phyloP scores from a whole-genome alignment of 2,888 invertebrate genomes.

The Drosophila robusta region DNA sequence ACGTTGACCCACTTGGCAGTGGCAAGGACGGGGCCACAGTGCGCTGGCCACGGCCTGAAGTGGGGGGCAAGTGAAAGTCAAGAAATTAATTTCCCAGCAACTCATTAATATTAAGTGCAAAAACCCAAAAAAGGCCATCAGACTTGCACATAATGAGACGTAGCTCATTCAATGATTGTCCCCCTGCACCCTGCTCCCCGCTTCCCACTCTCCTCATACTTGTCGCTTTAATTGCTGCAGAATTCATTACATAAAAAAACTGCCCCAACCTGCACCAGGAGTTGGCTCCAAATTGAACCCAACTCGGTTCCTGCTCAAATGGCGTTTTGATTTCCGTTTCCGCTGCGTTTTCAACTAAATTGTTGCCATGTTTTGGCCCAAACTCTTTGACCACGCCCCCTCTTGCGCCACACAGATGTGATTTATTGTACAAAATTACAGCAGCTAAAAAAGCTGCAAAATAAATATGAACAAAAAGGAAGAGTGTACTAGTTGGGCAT shows the following conservation, averaged over 20 bases:
- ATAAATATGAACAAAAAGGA: not conserved
- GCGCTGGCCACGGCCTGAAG: not conserved
- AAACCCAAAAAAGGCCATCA: slow-evolving; percentile 69
- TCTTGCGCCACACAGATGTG: slow-evolving; percentile 47
- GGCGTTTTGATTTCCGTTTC: slow-evolving; percentile 70
- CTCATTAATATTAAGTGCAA: slow-evolving; percentile 77
- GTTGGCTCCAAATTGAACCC: not conserved
- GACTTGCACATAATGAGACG: slow-evolving; percentile 65
- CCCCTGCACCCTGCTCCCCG: not conserved
- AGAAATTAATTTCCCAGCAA: slow-evolving; percentile 74
- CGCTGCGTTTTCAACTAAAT: slow-evolving; percentile 54
- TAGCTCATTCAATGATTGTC: slow-evolving; percentile 27
- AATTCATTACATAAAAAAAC: slow-evolving; percentile 33
- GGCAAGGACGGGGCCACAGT: slow-evolving; percentile 44
- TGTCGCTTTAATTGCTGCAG: slow-evolving; percentile 59
- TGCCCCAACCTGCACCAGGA: not conserved
- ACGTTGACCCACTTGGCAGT: slow-evolving; percentile 75
- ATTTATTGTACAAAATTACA: slow-evolving; percentile 68
- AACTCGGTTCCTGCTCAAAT: slow-evolving; percentile 57
- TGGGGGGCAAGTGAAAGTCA: slow-evolving; percentile 65
- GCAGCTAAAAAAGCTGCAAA: slow-evolving; percentile 3
- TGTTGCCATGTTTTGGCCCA: slow-evolving; percentile 40
- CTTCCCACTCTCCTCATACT: not conserved
- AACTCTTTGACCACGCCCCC: slow-evolving; percentile 29
- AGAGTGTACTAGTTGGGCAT: not conserved